These are phyloP conservation scores for Ormyrus rosae DNA, from an alignment of 2,888 invertebrate genomes.

Conservation along the genomic window DNA sequence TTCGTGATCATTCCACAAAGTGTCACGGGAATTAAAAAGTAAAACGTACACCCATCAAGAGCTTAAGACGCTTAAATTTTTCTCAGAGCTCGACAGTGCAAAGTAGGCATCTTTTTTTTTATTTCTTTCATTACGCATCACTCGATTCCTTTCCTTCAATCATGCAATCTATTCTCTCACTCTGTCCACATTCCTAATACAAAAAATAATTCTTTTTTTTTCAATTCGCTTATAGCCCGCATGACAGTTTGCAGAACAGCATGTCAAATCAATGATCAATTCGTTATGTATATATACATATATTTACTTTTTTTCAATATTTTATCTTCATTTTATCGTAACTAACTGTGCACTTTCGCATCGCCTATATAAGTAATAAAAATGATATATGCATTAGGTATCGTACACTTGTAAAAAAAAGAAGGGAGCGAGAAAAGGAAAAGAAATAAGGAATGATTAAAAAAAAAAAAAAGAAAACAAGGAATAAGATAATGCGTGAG, in stretches of 20 bases:
- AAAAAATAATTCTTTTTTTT: slow-evolving; percentile 64
- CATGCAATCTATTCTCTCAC: slow-evolving; percentile 44
- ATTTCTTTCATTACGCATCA: slow-evolving; percentile 15
- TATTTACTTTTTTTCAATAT: slow-evolving; percentile 37
- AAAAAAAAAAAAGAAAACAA: background rate
- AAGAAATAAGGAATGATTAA: background rate
- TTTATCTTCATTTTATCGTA: slow-evolving; percentile 59
- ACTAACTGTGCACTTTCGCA: slow-evolving; percentile 62
- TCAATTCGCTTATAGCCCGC: slow-evolving; percentile 55
- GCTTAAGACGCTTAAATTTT: slow-evolving; percentile 48
- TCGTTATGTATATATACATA: slow-evolving; percentile 58
- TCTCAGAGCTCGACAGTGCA: slow-evolving; percentile 56
- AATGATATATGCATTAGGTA: slow-evolving; percentile 50
- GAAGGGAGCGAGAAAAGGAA: slow-evolving; percentile 5
- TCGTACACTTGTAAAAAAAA: slow-evolving; percentile 52
- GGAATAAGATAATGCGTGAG: background rate
- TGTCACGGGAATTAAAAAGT: slow-evolving; percentile 63
- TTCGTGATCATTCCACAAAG: slow-evolving; percentile 68
- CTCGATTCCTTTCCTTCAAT: slow-evolving; percentile 48
- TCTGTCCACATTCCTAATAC: slow-evolving; percentile 58
- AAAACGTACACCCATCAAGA: slow-evolving; percentile 55
- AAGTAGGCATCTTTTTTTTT: slow-evolving; percentile 54
- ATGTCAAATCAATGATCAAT: slow-evolving; percentile 52
- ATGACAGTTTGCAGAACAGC: slow-evolving; percentile 71
- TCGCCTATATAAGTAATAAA: slow-evolving; percentile 57